phyloP scores from a whole-genome alignment of 64 coral and sea anemone species.

The Montipora sp. region DNA sequence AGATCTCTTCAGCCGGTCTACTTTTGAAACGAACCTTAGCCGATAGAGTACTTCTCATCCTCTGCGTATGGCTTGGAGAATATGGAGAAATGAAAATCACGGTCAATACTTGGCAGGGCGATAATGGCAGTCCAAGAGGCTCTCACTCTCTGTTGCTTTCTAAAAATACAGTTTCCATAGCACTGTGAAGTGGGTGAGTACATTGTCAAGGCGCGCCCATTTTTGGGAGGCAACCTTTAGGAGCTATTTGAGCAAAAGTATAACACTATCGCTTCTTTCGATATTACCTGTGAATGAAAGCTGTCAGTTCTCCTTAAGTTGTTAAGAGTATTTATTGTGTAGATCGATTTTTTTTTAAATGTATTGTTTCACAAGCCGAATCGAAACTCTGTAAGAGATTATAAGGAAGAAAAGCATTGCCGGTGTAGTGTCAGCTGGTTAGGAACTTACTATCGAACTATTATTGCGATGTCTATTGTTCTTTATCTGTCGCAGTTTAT shows the following conservation, averaged over 20 bases:
- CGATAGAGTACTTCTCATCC: neutral
- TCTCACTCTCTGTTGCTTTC: neutral
- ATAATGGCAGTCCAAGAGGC: slow-evolving; percentile 25
- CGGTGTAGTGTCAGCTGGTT: slow-evolving; percentile 33
- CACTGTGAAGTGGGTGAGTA: slow-evolving; percentile 35
- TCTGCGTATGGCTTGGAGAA: neutral
- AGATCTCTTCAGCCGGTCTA: too few species aligned
- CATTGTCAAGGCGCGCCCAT: slow-evolving; percentile 9
- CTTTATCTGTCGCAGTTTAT: neutral
- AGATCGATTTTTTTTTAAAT: slow-evolving; percentile 9
- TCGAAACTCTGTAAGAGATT: slow-evolving; percentile 33
- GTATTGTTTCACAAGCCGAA: slow-evolving; percentile 1
- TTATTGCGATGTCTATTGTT: slow-evolving; percentile 1
- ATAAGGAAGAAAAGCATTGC: slow-evolving; percentile 10
- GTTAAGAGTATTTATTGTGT: slow-evolving; percentile 47
- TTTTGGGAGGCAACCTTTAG: neutral
- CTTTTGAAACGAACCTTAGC: too few species aligned
- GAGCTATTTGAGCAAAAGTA: neutral
- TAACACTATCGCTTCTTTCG: slow-evolving; percentile 22
- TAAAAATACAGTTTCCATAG: slow-evolving; percentile 28
- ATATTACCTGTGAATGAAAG: slow-evolving; percentile 41
- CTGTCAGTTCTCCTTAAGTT: slow-evolving; percentile 42
- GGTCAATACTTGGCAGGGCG: neutral
- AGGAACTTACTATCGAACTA: slow-evolving; percentile 9
- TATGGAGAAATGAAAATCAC: neutral